Evolutionary conservation across 2,888 invertebrate genomes (phyloP).

Genomic region (Tortricodes alternella): DNA sequence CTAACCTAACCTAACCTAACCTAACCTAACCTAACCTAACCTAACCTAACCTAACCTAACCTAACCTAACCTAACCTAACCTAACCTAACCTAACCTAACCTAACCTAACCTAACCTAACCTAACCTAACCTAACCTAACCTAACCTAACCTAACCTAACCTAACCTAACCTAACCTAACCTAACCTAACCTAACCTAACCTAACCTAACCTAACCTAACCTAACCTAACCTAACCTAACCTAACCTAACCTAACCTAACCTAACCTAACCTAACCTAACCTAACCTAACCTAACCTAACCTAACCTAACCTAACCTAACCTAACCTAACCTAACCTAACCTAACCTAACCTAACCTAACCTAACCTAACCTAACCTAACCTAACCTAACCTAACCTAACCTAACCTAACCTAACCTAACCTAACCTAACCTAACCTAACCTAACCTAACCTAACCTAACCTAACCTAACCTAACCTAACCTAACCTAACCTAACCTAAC

Average conservation of each 20-base stretch:
- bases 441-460: constrained; percentile 6
- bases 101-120: constrained; percentile 33
- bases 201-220: constrained; percentile 25
- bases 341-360: constrained; percentile 12
- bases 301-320: constrained; percentile 19
- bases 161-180: constrained; percentile 28
- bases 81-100: constrained; percentile 33
- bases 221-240: constrained; percentile 31
- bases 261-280: constrained; percentile 19
- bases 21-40: constrained; percentile 25
- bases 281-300: constrained; percentile 19
- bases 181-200: constrained; percentile 38
- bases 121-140: constrained; percentile 32
- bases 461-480: constrained; percentile 6
- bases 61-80: constrained; percentile 33
- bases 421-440: constrained; percentile 6
- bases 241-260: constrained; percentile 28
- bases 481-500: constrained; percentile 6
- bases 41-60: constrained; percentile 34
- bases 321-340: constrained; percentile 19
- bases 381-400: constrained; percentile 6
- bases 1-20: constrained; percentile 28
- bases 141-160: constrained; percentile 29
- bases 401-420: constrained; percentile 6
- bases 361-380: constrained; percentile 1